Evolutionary conservation across 1,140 invertebrate species (phyloP), one percentile per base, ranked within the genome.

Genomic region (Philopotamus ludificatus): DNA sequence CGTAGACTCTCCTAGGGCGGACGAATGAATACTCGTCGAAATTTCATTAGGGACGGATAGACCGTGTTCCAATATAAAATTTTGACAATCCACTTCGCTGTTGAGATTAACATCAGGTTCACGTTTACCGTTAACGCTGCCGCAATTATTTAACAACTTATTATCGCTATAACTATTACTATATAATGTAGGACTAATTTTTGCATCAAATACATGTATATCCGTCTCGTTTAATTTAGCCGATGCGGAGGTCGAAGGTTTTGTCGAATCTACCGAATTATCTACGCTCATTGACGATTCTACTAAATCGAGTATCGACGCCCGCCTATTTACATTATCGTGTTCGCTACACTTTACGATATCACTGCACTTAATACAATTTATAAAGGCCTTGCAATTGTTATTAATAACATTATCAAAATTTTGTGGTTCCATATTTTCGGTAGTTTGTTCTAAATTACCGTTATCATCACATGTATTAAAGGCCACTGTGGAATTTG

Each of bases 391-490:
- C 12, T 12, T 4, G 12, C 12, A 7, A 34, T 34, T 34, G 12
- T 34, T 34, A 34, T 34, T 34, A 34, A 12, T 34, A 34, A 34
- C 12, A 34, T 34, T 34, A 50, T 20, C 21, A 21, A 50, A 16
- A 15, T 53, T 53, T 53, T 8, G 4, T 21, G 21, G n/a, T 26
- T 39, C 53, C 16, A n/a, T 23, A 41, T 41, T 21, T 16, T 4
- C 7, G 3, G 53, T 1, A 55, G n/a, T 20, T 42, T 53, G 50
- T 28, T 57, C 54, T 42, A 57, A 4, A 25, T 60, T 60, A 26
- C 57, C 57, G 20, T 60, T 60, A 47, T 26, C 57, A 45, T 60
- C 57, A 60, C 57, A 60, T 26, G 9, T 45, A 28, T 60, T 34
- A 2, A 60, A 60, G 57, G 42, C 57, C 42, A 47, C 42, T 2